Evolutionary conservation across 2,888 invertebrate genomes (phyloP).

Genomic region (Byasa hedistus): DNA sequence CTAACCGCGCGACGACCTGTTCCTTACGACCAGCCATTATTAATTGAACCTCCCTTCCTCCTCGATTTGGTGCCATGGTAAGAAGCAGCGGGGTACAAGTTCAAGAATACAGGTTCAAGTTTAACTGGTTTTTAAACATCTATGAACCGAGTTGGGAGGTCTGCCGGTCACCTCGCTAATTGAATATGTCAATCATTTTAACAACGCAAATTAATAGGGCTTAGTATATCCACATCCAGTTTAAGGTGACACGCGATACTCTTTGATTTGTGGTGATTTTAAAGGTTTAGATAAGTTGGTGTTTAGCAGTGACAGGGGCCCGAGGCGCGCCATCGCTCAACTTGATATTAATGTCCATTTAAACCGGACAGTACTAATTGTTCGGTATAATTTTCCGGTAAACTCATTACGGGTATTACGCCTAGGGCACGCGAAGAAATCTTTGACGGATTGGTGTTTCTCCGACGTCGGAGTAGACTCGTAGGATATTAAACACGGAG

Average conservation of each 20-base stretch:
- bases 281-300: constrained; percentile 42
- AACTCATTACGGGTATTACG: constrained; percentile 61
- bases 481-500: neutral
- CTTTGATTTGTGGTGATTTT: constrained; percentile 35
- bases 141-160: constrained; percentile 77
- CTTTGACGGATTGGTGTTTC: constrained; percentile 48
- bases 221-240: constrained; percentile 58
- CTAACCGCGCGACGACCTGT: constrained; percentile 67
- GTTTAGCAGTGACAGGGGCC: constrained; percentile 55
- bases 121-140: constrained; percentile 54
- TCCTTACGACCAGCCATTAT: constrained; percentile 47
- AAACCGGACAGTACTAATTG: constrained; percentile 68
- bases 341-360: constrained; percentile 59
- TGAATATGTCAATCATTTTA: constrained; percentile 90
- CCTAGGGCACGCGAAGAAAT: constrained; percentile 54
- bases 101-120: constrained; percentile 39
- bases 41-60: constrained; percentile 40
- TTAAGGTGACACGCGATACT: constrained; percentile 45
- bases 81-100: constrained; percentile 23
- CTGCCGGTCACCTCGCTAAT: constrained; percentile 84
- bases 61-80: constrained; percentile 22
- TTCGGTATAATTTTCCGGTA: constrained; percentile 62
- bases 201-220: constrained; percentile 83
- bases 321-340: constrained; percentile 64
- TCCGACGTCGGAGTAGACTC: constrained; percentile 33